Evolutionary conservation across 1,140 invertebrate genomes (phyloP).

Genomic region (Tetranychus cinnabarinus): DNA sequence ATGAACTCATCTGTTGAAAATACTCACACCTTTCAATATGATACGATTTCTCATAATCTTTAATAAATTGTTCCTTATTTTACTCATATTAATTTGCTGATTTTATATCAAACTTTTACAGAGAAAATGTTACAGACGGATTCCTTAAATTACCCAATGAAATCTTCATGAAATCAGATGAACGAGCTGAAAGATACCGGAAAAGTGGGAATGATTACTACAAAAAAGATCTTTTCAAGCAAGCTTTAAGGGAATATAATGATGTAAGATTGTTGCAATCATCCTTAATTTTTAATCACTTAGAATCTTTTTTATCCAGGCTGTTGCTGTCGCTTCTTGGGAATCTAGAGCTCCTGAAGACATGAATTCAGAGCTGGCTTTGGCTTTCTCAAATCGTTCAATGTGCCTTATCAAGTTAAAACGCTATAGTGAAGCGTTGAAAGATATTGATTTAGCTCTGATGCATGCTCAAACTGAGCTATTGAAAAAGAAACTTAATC

Average conservation of each 20-base stretch:
- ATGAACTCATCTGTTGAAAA: too few relatives aligned
- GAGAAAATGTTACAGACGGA: too few relatives aligned
- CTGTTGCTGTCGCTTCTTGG: too few relatives aligned
- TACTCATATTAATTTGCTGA: too few relatives aligned
- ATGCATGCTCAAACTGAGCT: not conserved
- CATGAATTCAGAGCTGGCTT: not conserved
- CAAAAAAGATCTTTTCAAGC: not conserved
- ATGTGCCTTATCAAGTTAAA: not conserved
- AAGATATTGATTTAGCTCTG: not conserved
- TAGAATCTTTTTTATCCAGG: not conserved
- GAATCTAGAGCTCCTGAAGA: not conserved
- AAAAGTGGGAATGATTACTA: not conserved
- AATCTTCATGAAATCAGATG: not conserved
- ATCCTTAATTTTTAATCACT: not conserved
- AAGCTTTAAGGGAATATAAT: not conserved
- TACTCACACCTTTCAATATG: too few relatives aligned
- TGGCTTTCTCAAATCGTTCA: not conserved
- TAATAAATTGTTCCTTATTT: too few relatives aligned
- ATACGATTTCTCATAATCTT: too few relatives aligned
- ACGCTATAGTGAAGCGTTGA: not conserved
- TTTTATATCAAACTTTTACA: too few relatives aligned
- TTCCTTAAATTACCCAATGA: too few relatives aligned
- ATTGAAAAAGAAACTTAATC: not conserved
- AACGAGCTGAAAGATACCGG: not conserved
- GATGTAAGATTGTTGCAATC: not conserved